Evolutionary conservation across 2,888 invertebrate species (phyloP).

Genomic region (Liopterus haemorrhoidalis): DNA sequence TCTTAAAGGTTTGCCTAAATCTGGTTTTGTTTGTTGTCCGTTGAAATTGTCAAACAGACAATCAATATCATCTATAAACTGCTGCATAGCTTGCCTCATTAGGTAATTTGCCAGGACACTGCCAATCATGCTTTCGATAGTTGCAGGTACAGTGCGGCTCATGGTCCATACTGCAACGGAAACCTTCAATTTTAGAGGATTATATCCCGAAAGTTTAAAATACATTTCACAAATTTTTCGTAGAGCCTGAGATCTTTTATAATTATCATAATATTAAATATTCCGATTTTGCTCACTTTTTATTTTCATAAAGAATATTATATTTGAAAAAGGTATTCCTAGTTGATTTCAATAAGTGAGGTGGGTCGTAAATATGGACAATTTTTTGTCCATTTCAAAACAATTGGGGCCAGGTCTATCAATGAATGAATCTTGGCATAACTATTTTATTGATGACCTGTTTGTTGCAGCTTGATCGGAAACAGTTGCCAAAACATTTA

Average conservation of each 20-base stretch:
- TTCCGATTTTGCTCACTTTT: constrained; percentile 5
- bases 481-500: constrained; percentile 7
- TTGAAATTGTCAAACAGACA: constrained; percentile 9
- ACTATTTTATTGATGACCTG: neutral
- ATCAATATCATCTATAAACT: constrained; percentile 7
- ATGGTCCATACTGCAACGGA: constrained; percentile 9
- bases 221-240: constrained; percentile 7
- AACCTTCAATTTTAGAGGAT: constrained; percentile 6
- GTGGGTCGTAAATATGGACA: constrained; percentile 7
- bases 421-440: neutral
- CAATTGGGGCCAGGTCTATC: neutral
- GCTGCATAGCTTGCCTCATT: constrained; percentile 7
- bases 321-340: constrained; percentile 9
- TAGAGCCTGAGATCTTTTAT: constrained; percentile 8
- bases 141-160: constrained; percentile 7
- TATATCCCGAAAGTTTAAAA: neutral
- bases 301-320: neutral
- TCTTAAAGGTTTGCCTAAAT: constrained; percentile 1
- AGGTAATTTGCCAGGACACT: constrained; percentile 3
- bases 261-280: neutral
- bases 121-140: constrained; percentile 9
- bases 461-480: constrained; percentile 6
- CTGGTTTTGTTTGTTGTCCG: neutral
- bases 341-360: constrained; percentile 9
- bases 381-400: constrained; percentile 6